phyloP scores from a whole-genome alignment of 2,797 vertebrate genomes.

The Ptychobarbus kaznakovi region DNA sequence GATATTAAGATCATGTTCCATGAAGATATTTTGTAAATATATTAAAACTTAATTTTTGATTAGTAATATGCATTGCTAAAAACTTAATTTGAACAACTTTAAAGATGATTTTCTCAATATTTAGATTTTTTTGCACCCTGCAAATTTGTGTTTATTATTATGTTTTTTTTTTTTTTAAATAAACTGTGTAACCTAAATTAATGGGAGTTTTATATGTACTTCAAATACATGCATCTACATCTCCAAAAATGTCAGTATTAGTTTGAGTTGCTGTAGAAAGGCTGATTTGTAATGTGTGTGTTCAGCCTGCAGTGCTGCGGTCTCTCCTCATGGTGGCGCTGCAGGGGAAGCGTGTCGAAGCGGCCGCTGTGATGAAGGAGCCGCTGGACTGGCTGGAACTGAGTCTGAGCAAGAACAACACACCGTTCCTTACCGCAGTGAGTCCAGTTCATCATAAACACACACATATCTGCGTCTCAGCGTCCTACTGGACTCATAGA shows the following conservation, averaged over 20 bases:
- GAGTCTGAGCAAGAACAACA: slow-evolving; percentile 74
- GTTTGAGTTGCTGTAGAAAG: background rate
- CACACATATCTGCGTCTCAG: background rate
- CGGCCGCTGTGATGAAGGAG: slow-evolving; percentile 70
- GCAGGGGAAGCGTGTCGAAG: slow-evolving; percentile 82
- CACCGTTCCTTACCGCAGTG: slow-evolving; percentile 83
- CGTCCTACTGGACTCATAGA: background rate
- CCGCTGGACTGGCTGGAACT: slow-evolving; percentile 82
- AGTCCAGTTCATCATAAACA: slow-evolving; percentile 39
- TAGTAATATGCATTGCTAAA: no score
- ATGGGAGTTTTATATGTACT: background rate
- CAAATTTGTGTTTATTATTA: no score
- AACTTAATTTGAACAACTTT: no score
- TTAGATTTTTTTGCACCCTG: no score
- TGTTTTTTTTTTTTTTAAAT: background rate
- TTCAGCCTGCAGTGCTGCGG: slow-evolving; percentile 79
- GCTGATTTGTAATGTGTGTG: background rate
- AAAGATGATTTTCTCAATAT: no score
- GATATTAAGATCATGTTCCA: no score
- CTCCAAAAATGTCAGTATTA: background rate
- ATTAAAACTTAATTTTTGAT: no score
- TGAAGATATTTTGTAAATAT: no score
- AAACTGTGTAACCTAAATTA: background rate
- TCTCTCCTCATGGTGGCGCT: slow-evolving; percentile 82
- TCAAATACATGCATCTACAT: background rate